Percentiles rank a stretch among this genome's conserved stretches.
Conservation (phyloP, 2,888 invertebrate genomes). For the Mesodorylaimus sp. region DNA sequence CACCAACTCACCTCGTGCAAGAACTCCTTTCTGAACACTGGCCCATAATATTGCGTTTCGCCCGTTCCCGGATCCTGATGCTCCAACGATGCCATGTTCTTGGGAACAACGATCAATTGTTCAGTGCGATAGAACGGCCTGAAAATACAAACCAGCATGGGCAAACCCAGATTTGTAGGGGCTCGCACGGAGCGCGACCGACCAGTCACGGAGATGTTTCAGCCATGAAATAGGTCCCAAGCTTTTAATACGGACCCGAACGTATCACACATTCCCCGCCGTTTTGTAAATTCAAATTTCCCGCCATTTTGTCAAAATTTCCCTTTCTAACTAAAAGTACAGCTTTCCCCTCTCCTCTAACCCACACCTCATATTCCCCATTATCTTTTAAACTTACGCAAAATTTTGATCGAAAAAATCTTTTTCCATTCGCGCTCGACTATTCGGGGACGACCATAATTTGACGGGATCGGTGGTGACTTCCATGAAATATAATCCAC, state of each 20-base stretch:
- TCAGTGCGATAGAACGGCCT: constrained; percentile 81
- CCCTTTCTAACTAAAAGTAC: too few relatives aligned
- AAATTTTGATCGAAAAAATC: constrained; percentile 80
- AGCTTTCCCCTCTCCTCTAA: too few relatives aligned
- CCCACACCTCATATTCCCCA: too few relatives aligned
- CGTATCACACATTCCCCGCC: too few relatives aligned
- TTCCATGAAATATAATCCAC: constrained; percentile 51
- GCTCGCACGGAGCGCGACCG: not conserved
- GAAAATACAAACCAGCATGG: constrained; percentile 10
- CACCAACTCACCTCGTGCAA: constrained; percentile 52
- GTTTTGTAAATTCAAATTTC: too few relatives aligned
- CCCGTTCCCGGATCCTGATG: constrained; percentile 3
- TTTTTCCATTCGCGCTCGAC: constrained; percentile 66
- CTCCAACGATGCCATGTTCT: constrained; percentile 21
- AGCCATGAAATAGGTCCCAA: too few relatives aligned
- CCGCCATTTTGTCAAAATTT: too few relatives aligned
- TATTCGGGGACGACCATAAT: constrained; percentile 79
- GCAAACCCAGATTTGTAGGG: not conserved
- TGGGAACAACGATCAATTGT: constrained; percentile 60
- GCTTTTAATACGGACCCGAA: too few relatives aligned
- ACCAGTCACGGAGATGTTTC: too few relatives aligned
- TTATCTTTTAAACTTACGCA: constrained; percentile 26
- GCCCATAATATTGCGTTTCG: too few relatives aligned
- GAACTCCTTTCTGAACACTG: constrained; percentile 63
- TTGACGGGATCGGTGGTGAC: constrained; percentile 87